Evolutionary conservation across 1,140 invertebrate species (phyloP), one percentile per base, ranked within the genome.

Genomic region (Portunus trituberculatus): DNA sequence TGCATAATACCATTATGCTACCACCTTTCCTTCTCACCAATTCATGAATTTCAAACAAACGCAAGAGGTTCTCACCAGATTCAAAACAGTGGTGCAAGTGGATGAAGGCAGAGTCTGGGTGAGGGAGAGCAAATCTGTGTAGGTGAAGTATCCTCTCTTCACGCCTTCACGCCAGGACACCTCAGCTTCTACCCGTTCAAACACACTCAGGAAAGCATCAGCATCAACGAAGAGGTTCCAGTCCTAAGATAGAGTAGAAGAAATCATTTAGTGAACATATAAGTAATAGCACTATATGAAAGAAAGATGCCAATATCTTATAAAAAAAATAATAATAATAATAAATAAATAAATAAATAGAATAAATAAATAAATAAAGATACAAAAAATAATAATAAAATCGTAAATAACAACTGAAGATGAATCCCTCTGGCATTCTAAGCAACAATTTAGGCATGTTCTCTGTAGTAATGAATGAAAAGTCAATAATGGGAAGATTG

Each of bases 141-240:
- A 99, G 0, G 98, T 98, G 96, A 98, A 99, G 0, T 98, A 98
- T 0, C 98, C 98, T 45, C 98, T 97, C 82, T 98, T 97, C 45
- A 97, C 97, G 7, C 98, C 98, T 97, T 99, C 98, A 95, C 97
- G 97, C 92, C 98, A 97, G 0, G 98, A 98, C 93, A 99, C 97
- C 86, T 97, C 97, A 90, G 97, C 97, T 97, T 99, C 98, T 91
- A 99, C 97, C 96, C 97, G 97, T 82, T 97, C 96, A 59, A 99
- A 96, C 92, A 98, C 97, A 91, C 98, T 97, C 97, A 98, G 98
- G 97, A 98, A 98, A 84, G 98, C 97, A 93, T 98, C 97, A 96
- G 98, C 97, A 92, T 97, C 97, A 83, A 99, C 98, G 97, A 98
- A 99, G 86, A 99, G 97, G 94, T 98, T 98, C 98, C 98, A 99